These are phyloP conservation scores for Sebastolobus alascanus DNA, from an alignment of 2,797 vertebrate species.

Conservation along the genomic window DNA sequence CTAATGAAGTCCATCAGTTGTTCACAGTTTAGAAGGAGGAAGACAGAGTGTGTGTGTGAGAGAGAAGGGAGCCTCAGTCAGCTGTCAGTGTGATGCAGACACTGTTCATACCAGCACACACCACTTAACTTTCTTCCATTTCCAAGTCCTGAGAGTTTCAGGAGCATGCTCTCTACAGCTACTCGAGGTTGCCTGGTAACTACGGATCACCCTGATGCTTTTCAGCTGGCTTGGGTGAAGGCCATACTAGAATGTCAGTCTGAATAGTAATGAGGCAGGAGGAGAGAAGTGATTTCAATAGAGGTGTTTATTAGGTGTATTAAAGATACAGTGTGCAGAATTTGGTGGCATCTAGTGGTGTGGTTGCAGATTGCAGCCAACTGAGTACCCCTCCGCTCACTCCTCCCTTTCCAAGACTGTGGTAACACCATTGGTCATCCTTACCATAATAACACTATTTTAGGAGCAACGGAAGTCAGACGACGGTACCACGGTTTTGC, in stretches of 20 bases:
- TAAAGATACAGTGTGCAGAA: no score
- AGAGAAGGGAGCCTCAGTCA: neutral
- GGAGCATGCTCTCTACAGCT: conserved; percentile 52
- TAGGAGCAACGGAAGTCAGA: no score
- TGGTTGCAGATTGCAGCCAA: no score
- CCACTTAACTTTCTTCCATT: conserved; percentile 40
- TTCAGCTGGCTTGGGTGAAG: conserved; percentile 40
- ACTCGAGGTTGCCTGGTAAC: conserved; percentile 72
- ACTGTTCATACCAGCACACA: conserved; percentile 32
- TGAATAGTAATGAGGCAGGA: conserved; percentile 22
- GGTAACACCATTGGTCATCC: no score
- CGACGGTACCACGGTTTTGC: no score
- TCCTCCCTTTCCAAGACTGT: no score
- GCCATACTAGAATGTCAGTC: conserved; percentile 23
- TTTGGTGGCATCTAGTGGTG: no score
- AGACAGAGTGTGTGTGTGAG: neutral
- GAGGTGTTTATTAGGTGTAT: neutral
- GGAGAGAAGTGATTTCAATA: neutral
- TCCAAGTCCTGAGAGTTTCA: conserved; percentile 25
- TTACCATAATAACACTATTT: no score
- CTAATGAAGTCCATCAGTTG: conserved; percentile 25
- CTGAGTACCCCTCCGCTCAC: no score
- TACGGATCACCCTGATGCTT: conserved; percentile 39
- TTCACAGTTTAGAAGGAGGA: neutral
- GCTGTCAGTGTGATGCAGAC: conserved; percentile 42